Evolutionary conservation across 1,140 invertebrate species (phyloP), one percentile per base, ranked within the genome.

Genomic region (Danaus plexippus): DNA sequence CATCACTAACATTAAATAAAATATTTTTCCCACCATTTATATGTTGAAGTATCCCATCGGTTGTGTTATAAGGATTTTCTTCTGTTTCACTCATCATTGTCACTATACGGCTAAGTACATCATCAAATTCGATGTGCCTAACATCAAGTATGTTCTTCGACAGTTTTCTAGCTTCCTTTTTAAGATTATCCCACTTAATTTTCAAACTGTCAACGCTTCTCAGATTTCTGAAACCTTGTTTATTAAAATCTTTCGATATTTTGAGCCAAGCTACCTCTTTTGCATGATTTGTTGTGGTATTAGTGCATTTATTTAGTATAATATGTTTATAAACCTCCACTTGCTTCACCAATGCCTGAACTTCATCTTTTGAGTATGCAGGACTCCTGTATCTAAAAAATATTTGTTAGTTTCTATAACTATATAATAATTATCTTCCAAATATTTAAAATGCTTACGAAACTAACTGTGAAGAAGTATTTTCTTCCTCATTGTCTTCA

Each of bases 171-270:
- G 75, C 71, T 22, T 70, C 61, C 54, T 67, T 80, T 60, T 82
- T 82, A 10, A 86, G 57, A 56, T 86, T 86, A 22, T 77, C 75
- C 81, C 80, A 86, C 57, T 86, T 86, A n/a, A 54, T 75, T 68
- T 75, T 84, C n/a, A 84, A 61, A 46, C 49, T 59, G 9, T 81
- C 78, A 10, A 54, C 50, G 56, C 46, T 73, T 65, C 83, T 76
- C 13, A 48, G 50, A 59, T 72, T 47, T 52, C 66, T 64, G 32
- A 79, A 75, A 8, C 67, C 73, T 54, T 67, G 49, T 9, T 54
- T 73, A 59, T 87, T 87, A 49, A 77, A 81, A 57, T 54, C 15
- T 54, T 78, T 80, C 12, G 75, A 62, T 57, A 85, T 77, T 64
- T 75, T 73, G 9, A 48, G 13, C 84, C 81, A 87, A 13, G 71